These are phyloP conservation scores for Dendrocincla tyrannina DNA, from an alignment of 2,797 vertebrate species.

Conservation along the genomic window DNA sequence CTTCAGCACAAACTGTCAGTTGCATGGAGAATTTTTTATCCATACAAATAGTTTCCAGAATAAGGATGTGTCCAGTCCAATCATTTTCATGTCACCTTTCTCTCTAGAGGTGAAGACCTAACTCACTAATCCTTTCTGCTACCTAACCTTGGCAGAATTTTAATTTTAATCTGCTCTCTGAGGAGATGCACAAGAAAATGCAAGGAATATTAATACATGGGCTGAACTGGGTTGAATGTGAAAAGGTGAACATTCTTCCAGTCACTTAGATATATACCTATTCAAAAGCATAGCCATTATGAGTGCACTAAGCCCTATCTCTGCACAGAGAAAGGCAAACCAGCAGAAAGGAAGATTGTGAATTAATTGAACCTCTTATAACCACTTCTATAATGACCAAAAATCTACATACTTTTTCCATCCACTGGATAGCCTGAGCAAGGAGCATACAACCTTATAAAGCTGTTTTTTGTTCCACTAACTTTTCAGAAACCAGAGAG, in stretches of 20 bases:
- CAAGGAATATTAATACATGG: slow-evolving; percentile 52
- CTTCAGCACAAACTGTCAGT: slow-evolving; percentile 12
- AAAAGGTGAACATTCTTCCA: not conserved
- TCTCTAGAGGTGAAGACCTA: slow-evolving; percentile 52
- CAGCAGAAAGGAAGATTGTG: not conserved
- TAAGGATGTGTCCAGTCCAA: slow-evolving; percentile 30
- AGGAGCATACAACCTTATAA: not conserved
- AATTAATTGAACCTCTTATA: not conserved
- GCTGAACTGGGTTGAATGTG: slow-evolving; percentile 1
- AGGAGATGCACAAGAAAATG: slow-evolving; percentile 47
- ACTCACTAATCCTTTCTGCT: slow-evolving; percentile 59
- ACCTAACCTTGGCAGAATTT: slow-evolving; percentile 60
- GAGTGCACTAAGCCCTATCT: not conserved
- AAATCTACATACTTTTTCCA: not conserved
- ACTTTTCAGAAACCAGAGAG: not conserved
- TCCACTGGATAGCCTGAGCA: not conserved
- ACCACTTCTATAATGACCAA: not conserved
- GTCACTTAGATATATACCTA: not conserved
- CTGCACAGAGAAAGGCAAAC: not conserved
- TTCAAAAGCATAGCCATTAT: not conserved
- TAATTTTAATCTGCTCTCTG: slow-evolving; percentile 62
- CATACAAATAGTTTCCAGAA: slow-evolving; percentile 1
- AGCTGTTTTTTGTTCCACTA: not conserved
- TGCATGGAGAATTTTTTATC: slow-evolving; percentile 23
- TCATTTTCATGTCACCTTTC: slow-evolving; percentile 49